phyloP scores from a whole-genome alignment of 2,888 invertebrate genomes.

The Apoderus coryli region DNA sequence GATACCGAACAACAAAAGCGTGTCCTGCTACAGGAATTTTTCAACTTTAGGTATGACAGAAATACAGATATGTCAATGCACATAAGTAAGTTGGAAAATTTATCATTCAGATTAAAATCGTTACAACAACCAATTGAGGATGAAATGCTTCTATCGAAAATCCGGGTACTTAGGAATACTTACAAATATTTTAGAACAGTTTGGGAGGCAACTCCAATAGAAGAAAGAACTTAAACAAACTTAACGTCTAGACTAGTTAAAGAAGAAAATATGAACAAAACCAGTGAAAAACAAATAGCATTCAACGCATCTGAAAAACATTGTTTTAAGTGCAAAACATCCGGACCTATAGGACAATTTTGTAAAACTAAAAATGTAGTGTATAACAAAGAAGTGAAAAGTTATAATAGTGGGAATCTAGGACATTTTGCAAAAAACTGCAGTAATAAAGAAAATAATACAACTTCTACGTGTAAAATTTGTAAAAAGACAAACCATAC shows the following conservation, averaged over 20 bases:
- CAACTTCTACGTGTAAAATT: too few species aligned
- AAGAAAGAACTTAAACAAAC: slow-evolving; percentile 11
- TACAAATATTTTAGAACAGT: slow-evolving; percentile 21
- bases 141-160: slow-evolving; percentile 14
- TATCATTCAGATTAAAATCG: too few species aligned
- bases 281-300: slow-evolving; percentile 9
- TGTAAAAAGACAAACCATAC: slow-evolving; percentile 12
- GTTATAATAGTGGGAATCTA: slow-evolving; percentile 8
- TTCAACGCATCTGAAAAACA: slow-evolving; percentile 6
- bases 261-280: slow-evolving; percentile 11
- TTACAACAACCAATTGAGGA: slow-evolving; percentile 11
- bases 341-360: slow-evolving; percentile 9
- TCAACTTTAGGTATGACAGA: slow-evolving; percentile 10
- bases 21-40: slow-evolving; percentile 9
- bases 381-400: slow-evolving; percentile 4
- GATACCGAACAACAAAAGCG: slow-evolving; percentile 10
- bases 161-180: slow-evolving; percentile 21
- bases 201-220: slow-evolving; percentile 11
- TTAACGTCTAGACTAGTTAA: slow-evolving; percentile 14
- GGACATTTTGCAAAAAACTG: slow-evolving; percentile 8
- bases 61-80: slow-evolving; percentile 3
- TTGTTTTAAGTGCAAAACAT: slow-evolving; percentile 8
- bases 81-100: slow-evolving; percentile 13
- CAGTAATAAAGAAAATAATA: too few species aligned
- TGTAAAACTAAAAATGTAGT: slow-evolving; percentile 4